phyloP scores from a whole-genome alignment of 2,888 invertebrate genomes.

The Lapara coniferarum region DNA sequence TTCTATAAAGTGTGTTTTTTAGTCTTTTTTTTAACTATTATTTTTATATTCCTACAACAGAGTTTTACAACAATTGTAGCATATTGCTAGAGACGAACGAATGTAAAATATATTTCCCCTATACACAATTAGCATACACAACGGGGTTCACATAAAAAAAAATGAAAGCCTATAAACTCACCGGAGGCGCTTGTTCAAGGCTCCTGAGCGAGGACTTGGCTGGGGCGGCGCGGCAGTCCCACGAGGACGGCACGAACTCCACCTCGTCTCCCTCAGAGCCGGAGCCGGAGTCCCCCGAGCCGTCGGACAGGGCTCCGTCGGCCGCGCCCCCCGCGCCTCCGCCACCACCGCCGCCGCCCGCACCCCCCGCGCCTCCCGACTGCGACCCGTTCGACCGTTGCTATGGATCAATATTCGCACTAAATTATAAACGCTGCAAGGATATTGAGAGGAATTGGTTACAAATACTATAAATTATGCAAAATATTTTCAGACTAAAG shows the following conservation, averaged over 20 bases:
- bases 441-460: too few relatives aligned
- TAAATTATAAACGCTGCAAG: too few relatives aligned
- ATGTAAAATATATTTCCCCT: too few relatives aligned
- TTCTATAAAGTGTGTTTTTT: too few relatives aligned
- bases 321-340: slow-evolving; percentile 36
- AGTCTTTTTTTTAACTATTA: too few relatives aligned
- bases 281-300: slow-evolving; percentile 52
- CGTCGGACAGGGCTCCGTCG: slow-evolving; percentile 37
- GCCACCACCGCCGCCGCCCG: slow-evolving; percentile 38
- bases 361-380: slow-evolving; percentile 35
- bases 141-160: too few relatives aligned
- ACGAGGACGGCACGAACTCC: slow-evolving; percentile 91
- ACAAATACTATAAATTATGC: not conserved
- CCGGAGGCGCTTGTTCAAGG: slow-evolving; percentile 63
- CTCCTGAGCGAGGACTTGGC: slow-evolving; percentile 87
- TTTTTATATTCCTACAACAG: too few relatives aligned
- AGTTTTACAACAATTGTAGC: too few relatives aligned
- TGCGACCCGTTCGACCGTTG: slow-evolving; percentile 57
- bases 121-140: too few relatives aligned
- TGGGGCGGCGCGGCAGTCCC: slow-evolving; percentile 91
- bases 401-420: slow-evolving; percentile 33
- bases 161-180: slow-evolving; percentile 38
- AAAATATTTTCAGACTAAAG: not conserved
- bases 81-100: not conserved
- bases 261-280: slow-evolving; percentile 86